phyloP scores from a whole-genome alignment of 1,140 invertebrate genomes.

The Sitophilus oryzae region DNA sequence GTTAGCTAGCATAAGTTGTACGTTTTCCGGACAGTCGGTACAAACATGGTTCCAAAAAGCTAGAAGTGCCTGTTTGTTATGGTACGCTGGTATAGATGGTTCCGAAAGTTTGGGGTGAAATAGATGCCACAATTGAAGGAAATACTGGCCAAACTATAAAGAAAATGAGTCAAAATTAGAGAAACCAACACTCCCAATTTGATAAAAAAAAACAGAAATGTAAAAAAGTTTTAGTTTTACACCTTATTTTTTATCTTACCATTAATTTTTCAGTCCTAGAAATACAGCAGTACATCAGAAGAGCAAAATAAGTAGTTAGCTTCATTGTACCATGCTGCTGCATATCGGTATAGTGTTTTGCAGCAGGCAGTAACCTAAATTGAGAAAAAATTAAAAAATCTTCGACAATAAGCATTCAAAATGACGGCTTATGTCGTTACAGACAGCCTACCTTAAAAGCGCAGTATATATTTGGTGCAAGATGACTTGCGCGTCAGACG shows the following conservation, averaged over 20 bases:
- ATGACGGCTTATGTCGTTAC: neutral
- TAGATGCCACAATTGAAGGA: conserved; percentile 85
- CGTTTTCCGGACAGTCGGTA: conserved; percentile 86
- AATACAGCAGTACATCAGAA: conserved; percentile 84
- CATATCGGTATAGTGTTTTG: conserved; percentile 79
- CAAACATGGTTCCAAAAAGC: conserved; percentile 91
- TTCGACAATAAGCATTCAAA: no score
- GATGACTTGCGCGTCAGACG: conserved; percentile 67
- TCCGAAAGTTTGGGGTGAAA: conserved; percentile 94
- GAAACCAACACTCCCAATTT: neutral
- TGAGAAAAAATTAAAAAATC: no score
- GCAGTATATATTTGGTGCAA: conserved; percentile 82
- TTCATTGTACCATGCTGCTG: conserved; percentile 83
- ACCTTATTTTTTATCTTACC: no score
- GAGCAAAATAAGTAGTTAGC: conserved; percentile 84
- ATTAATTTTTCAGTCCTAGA: conserved; percentile 86
- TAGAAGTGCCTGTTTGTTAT: conserved; percentile 89
- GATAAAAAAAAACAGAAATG: no score
- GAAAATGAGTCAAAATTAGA: conserved; percentile 2
- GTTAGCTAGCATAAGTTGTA: conserved; percentile 78
- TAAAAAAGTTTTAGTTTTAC: no score
- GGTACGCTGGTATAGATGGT: conserved; percentile 88
- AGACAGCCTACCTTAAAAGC: conserved; percentile 47
- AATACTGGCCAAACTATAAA: conserved; percentile 76
- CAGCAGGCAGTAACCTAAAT: conserved; percentile 65